phyloP scores from a whole-genome alignment of 2,113 vertebrate species.

The Hypomesus transpacificus region DNA sequence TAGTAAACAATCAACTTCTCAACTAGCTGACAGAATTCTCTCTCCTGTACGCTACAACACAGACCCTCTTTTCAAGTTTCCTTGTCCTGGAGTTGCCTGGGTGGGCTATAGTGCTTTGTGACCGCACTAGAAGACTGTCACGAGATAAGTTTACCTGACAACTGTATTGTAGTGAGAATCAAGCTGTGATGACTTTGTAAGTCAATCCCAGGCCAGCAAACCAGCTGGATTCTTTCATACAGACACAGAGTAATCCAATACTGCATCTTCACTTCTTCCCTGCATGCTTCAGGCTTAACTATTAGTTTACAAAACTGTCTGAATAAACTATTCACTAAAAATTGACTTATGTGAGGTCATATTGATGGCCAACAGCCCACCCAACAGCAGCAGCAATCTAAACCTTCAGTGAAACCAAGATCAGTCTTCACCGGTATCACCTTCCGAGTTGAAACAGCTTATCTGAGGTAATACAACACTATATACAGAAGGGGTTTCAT shows the following conservation, averaged over 20 bases:
- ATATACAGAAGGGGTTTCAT: too few species aligned
- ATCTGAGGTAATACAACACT: conserved; percentile 15
- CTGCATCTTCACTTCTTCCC: neutral
- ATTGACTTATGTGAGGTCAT: conserved; percentile 12
- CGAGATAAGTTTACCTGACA: neutral
- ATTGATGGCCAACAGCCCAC: conserved; percentile 2
- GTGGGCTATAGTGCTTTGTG: neutral
- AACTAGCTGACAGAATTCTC: conserved; percentile 37
- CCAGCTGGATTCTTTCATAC: too few species aligned
- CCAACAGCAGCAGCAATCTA: conserved; percentile 18
- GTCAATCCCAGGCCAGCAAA: too few species aligned
- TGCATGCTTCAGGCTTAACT: neutral
- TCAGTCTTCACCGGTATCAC: conserved; percentile 19
- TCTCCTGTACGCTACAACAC: conserved; percentile 13
- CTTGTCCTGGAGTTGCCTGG: neutral
- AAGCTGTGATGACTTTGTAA: too few species aligned
- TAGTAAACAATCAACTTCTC: conserved; percentile 45
- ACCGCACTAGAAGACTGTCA: neutral
- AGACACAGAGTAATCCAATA: too few species aligned
- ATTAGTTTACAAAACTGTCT: conserved; percentile 13
- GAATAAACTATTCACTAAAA: conserved; percentile 24
- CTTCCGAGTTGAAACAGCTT: neutral
- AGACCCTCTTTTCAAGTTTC: conserved; percentile 18
- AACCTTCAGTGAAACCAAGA: conserved; percentile 1
- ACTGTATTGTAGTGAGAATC: neutral